These are phyloP conservation scores for Picus viridis DNA, from an alignment of 2,797 vertebrate species.

Conservation along the genomic window DNA sequence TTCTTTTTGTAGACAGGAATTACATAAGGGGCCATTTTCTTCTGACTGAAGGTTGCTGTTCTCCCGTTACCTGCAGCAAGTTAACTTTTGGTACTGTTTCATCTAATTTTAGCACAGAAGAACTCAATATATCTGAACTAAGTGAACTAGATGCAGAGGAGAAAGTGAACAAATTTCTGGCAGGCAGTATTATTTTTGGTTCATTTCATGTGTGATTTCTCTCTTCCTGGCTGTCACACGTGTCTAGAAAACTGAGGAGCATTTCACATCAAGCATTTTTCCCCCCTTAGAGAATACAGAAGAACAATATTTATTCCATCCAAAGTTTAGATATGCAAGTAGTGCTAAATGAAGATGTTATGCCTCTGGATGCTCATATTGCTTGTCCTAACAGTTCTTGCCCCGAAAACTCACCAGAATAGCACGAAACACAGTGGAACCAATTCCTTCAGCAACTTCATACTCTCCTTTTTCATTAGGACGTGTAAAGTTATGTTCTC, in stretches of 20 bases:
- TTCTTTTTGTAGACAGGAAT: background rate
- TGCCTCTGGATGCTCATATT: background rate
- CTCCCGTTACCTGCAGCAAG: background rate
- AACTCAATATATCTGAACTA: background rate
- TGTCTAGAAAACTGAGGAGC: background rate
- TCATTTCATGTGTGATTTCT: background rate
- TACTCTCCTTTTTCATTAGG: constrained; percentile 98
- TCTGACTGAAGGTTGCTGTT: background rate
- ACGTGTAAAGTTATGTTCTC: constrained; percentile 98
- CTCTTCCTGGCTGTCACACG: background rate
- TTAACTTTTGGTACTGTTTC: background rate
- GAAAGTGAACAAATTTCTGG: background rate
- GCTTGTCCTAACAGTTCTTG: background rate
- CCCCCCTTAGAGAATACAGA: background rate
- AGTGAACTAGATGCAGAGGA: background rate
- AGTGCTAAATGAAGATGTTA: background rate
- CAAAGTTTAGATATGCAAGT: background rate
- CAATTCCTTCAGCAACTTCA: constrained; percentile 98
- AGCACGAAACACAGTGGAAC: constrained; percentile 97
- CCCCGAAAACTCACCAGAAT: constrained; percentile 88
- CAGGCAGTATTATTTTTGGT: background rate
- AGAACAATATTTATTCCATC: background rate
- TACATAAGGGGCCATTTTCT: background rate
- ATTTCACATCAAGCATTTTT: background rate
- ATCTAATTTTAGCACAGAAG: background rate